Percentiles rank a stretch among this genome's conserved stretches.
Conservation (phyloP, 64 coral and sea anemone genomes). For the Dendrophyllia cribrosa region DNA sequence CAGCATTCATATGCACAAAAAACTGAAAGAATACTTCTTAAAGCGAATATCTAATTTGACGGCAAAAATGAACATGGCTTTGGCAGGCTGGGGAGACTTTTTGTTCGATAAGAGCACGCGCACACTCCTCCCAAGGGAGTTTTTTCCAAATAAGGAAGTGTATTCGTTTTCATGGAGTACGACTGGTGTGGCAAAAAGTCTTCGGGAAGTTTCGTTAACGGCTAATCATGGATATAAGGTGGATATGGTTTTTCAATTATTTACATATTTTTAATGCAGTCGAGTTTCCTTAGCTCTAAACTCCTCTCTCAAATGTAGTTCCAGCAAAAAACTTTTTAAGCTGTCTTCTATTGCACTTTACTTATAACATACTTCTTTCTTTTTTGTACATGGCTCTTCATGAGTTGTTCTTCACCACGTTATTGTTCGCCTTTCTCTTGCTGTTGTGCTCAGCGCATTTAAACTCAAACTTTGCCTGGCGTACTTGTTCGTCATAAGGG, state of each 20-base stretch:
- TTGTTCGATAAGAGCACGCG: conserved; percentile 36
- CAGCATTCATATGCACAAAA: neutral
- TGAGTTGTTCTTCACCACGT: no score
- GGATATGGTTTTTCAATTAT: neutral
- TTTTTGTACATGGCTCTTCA: no score
- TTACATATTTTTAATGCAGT: neutral
- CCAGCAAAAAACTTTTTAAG: no score
- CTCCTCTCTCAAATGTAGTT: no score
- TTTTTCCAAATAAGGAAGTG: conserved; percentile 61
- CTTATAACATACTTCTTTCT: no score
- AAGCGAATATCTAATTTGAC: neutral
- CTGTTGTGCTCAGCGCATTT: no score
- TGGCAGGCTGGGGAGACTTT: conserved; percentile 76
- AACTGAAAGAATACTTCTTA: conserved; percentile 16
- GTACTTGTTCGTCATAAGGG: no score
- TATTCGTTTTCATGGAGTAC: conserved; percentile 71
- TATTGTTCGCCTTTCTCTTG: no score
- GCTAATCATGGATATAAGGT: conserved; percentile 17
- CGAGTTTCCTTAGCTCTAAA: no score
- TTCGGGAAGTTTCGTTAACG: conserved; percentile 48
- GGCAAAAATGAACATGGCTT: neutral
- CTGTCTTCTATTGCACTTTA: no score
- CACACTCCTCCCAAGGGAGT: conserved; percentile 16
- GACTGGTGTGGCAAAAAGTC: conserved; percentile 55
- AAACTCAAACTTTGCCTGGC: no score